Conservation (phyloP, 2,888 invertebrate species). For the Dioctria rufipes region DNA sequence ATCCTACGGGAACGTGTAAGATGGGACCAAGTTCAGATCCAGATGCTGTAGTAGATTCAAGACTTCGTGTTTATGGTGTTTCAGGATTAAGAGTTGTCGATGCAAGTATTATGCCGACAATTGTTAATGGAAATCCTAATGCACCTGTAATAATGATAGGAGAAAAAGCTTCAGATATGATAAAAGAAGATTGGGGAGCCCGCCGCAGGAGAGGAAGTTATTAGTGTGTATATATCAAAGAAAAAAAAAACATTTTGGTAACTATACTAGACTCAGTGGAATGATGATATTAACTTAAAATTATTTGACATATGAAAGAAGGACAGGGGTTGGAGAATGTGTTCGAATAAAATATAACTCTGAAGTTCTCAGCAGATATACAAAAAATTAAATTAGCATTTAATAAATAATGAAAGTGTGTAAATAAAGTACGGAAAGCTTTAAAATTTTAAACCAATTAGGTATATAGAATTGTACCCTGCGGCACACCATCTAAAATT, state of each 20-base stretch:
- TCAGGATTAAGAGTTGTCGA: slow-evolving; percentile 85
- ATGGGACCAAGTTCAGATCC: slow-evolving; percentile 87
- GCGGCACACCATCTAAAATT: too few relatives aligned
- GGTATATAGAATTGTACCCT: too few relatives aligned
- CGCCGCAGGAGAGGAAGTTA: slow-evolving; percentile 23
- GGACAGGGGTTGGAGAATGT: too few relatives aligned
- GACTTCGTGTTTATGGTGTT: slow-evolving; percentile 84
- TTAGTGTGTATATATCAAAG: neutral
- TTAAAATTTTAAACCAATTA: too few relatives aligned
- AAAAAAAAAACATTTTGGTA: neutral
- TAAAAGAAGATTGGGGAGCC: slow-evolving; percentile 86
- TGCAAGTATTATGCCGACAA: slow-evolving; percentile 90
- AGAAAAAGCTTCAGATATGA: slow-evolving; percentile 90
- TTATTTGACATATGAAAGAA: too few relatives aligned
- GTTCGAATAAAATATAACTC: too few relatives aligned
- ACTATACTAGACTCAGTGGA: too few relatives aligned
- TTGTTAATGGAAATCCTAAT: slow-evolving; percentile 91
- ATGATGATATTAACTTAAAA: too few relatives aligned
- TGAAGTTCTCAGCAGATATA: too few relatives aligned
- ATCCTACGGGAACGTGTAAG: slow-evolving; percentile 88
- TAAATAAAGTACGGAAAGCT: too few relatives aligned
- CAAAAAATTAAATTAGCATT: too few relatives aligned
- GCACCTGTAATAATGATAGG: slow-evolving; percentile 93
- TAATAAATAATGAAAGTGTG: too few relatives aligned
- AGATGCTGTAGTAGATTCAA: slow-evolving; percentile 84